Evolutionary conservation across 2,888 invertebrate genomes (phyloP).

Genomic region (Eueremaeus valkanovi): DNA sequence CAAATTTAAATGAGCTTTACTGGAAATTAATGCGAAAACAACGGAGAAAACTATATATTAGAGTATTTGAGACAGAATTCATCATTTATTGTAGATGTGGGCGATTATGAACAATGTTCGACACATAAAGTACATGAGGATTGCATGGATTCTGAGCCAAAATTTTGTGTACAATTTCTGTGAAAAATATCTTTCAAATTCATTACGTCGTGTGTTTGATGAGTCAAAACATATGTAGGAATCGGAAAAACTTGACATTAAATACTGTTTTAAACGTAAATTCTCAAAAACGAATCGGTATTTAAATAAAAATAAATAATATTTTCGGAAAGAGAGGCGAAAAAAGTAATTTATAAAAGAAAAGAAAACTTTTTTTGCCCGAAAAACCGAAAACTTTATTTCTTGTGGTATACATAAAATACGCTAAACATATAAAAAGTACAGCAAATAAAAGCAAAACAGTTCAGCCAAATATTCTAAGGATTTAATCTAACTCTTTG

Average conservation of each 20-base stretch:
- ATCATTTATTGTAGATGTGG: neutral
- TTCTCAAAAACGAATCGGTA: neutral
- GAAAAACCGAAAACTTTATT: no score
- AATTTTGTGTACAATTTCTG: neutral
- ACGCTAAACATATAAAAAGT: neutral
- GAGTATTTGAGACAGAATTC: neutral
- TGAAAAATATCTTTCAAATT: neutral
- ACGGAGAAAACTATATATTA: no score
- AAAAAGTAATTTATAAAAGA: neutral
- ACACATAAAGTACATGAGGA: neutral
- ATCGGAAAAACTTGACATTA: neutral
- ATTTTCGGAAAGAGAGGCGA: neutral
- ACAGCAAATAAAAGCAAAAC: no score
- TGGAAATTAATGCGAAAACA: no score
- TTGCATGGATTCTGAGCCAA: slow-evolving; percentile 3
- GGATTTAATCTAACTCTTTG: slow-evolving; percentile 17
- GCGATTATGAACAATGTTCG: neutral
- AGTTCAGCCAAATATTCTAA: no score
- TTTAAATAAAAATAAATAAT: neutral
- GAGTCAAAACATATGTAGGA: slow-evolving; percentile 28
- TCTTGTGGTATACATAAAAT: neutral
- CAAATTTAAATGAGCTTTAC: no score
- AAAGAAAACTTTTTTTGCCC: neutral
- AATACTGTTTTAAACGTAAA: slow-evolving; percentile 4
- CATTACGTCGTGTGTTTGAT: slow-evolving; percentile 11